Conservation (phyloP, 2,888 invertebrate genomes). For the Trichogramma dendrolimi region DNA sequence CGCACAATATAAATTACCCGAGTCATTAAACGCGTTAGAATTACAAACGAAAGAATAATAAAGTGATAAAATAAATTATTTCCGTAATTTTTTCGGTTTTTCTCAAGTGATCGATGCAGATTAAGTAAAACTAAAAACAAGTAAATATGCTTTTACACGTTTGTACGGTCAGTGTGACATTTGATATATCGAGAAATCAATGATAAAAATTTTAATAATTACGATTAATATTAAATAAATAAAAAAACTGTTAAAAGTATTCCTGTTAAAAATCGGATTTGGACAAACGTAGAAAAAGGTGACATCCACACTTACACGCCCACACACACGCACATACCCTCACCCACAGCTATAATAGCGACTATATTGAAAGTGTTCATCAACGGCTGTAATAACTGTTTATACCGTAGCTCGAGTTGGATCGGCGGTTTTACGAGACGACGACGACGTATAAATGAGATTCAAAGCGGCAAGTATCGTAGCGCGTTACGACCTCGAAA, state of each 20-base stretch:
- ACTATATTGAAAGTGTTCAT: too few species aligned
- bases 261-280: too few species aligned
- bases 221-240: conserved; percentile 11
- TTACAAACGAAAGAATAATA: conserved; percentile 15
- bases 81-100: conserved; percentile 20
- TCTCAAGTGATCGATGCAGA: neutral
- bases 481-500: conserved; percentile 23
- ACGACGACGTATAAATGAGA: neutral
- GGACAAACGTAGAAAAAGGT: too few species aligned
- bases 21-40: neutral
- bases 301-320: too few species aligned
- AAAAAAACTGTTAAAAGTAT: neutral
- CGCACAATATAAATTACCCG: conserved; percentile 10
- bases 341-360: too few species aligned
- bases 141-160: conserved; percentile 28
- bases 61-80: conserved; percentile 20
- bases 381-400: too few species aligned
- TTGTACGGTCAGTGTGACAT: conserved; percentile 27
- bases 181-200: conserved; percentile 19
- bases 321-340: too few species aligned
- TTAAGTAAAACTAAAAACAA: conserved; percentile 9
- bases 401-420: too few species aligned
- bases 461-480: conserved; percentile 19
- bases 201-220: conserved; percentile 14
- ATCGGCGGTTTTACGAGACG: too few species aligned